These are phyloP conservation scores for Axis porcinus DNA, from an alignment of 2,113 vertebrate species.

Conservation along the genomic window DNA sequence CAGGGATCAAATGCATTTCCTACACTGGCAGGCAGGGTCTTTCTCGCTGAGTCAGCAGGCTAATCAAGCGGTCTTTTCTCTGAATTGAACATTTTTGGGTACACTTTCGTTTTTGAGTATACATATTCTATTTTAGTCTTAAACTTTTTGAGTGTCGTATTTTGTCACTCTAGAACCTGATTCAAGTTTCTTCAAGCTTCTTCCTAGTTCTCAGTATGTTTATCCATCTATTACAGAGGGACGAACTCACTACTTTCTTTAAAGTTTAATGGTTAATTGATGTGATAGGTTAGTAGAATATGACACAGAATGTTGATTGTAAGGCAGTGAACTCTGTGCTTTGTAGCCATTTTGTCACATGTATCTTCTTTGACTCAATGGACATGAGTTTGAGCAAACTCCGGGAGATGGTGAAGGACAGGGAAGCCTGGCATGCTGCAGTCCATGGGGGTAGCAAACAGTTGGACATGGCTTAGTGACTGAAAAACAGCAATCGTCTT, in stretches of 20 bases:
- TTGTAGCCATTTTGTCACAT: background rate
- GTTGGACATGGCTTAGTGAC: background rate
- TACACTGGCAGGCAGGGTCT: background rate
- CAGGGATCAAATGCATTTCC: background rate
- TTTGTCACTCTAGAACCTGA: background rate
- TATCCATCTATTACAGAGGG: background rate
- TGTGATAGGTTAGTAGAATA: background rate
- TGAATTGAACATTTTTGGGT: background rate
- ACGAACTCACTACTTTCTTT: background rate
- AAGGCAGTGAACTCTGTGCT: background rate
- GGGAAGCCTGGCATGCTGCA: background rate
- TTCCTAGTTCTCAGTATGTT: background rate
- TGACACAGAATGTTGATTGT: background rate
- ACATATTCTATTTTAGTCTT: background rate
- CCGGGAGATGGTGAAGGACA: background rate
- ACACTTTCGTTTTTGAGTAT: background rate
- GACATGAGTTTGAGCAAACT: background rate
- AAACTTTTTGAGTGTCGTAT: background rate
- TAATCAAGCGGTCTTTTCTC: background rate
- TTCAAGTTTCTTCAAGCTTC: background rate
- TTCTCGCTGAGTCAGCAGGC: background rate
- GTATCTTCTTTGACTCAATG: background rate
- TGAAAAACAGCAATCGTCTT: background rate
- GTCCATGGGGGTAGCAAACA: background rate
- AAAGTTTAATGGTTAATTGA: background rate